Evolutionary conservation across 2,797 vertebrate species (phyloP), one percentile per base, ranked within the genome.

Genomic region (Neopelma chrysocephalum): DNA sequence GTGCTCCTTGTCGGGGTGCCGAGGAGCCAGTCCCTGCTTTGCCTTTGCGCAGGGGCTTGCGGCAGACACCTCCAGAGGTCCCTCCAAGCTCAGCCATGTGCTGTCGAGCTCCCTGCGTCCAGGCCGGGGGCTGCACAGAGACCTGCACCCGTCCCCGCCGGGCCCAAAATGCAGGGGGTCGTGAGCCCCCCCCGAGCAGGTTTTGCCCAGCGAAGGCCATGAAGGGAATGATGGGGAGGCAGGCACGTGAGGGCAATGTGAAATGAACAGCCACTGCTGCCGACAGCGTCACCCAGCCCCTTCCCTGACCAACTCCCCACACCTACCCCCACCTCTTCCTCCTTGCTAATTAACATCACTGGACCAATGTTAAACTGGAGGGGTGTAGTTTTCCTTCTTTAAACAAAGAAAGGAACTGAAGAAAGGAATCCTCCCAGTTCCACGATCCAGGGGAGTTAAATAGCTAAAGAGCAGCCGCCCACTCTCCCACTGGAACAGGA

Each of bases 31-130:
- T 71, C 11, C 32, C 38, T 25, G 64, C 76, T 65, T 61, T 13
- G 21, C 15, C 31, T 92, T 32, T 4, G 71, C 57, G 8, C 29
- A 31, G 77, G 76, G 79, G 69, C 60, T 92, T 65, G 76, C 83
- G 1, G 75, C 89, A 87, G 78, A 42, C 61, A 89, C 96, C 96
- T 96, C 95, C 95, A 96, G 96, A 88, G 95, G 95, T 95, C 95
- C 79, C 93, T 94, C 96, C 95, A 96, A 90, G 87, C 93, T 94
- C 90, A 96, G 89, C 65, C 65, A 88, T 94, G 58, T 1, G 36
- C 89, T 90, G 80, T 50, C 0, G 29, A 77, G 83, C 53, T 65
- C 31, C 12, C 32, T 42, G 73, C 8, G 3, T 17, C 36, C 47
- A 12, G 53, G 54, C 21, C 0, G 1, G 58, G 79, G 66, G n/a